Evolutionary conservation across 2,797 vertebrate genomes (phyloP).

Genomic region (Neosilurus hyrtlii): DNA sequence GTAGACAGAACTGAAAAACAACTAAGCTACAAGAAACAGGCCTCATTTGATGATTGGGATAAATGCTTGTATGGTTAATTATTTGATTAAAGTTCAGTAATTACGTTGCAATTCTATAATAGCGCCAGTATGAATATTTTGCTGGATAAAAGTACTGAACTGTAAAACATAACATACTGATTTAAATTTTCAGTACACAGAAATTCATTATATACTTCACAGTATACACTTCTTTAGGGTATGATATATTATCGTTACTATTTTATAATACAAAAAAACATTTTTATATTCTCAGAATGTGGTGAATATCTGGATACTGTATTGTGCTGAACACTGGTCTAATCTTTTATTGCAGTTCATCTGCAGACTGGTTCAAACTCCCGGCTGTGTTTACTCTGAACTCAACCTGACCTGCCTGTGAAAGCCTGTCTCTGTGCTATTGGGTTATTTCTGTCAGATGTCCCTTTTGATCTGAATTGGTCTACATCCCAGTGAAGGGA

Average conservation of each 20-base stretch:
- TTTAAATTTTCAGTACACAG: background rate
- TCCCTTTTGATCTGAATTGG: slow-evolving; percentile 34
- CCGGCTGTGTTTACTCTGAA: slow-evolving; percentile 35
- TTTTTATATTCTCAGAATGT: background rate
- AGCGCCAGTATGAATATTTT: background rate
- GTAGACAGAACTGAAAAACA: background rate
- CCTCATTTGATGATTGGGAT: background rate
- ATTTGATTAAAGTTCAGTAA: background rate
- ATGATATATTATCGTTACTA: background rate
- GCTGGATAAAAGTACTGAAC: background rate
- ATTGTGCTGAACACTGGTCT: background rate
- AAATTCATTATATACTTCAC: too few species aligned
- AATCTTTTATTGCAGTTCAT: slow-evolving; percentile 27
- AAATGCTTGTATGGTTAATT: background rate
- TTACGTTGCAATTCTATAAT: too few species aligned
- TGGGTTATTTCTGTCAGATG: slow-evolving; percentile 33
- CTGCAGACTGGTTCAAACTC: slow-evolving; percentile 18
- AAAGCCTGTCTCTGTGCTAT: slow-evolving; percentile 27
- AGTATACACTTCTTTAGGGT: background rate
- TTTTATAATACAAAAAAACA: background rate
- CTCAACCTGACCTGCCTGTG: slow-evolving; percentile 36
- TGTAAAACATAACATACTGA: background rate
- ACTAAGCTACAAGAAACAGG: background rate
- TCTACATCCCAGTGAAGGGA: slow-evolving; percentile 5
- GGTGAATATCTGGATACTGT: background rate